Base-by-base conservation (phyloP, 2,888 invertebrate genomes). In the Meteorus colon region DNA sequence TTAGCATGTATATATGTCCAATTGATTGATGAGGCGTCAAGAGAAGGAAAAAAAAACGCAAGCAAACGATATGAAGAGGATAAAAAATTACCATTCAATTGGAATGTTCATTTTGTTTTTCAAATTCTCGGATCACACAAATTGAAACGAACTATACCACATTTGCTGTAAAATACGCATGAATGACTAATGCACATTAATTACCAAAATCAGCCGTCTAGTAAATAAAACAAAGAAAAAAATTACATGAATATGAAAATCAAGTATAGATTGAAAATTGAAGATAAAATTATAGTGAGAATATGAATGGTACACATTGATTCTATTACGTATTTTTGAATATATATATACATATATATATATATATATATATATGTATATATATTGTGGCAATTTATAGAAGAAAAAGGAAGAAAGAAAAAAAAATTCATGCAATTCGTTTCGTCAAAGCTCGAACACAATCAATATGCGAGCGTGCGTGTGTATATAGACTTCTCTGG, bases 1-100 rank as follows among this genome's bases (percentile, higher is more conserved):
- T 83, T 87, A 86, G 86, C 82, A 79, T 88, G 87, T 88, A 88
- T 84, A 88, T 88, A 88, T 88, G 87, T 87, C 86, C 82, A 88
- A 87, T 87, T 88, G 83, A 83, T 79, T 24, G 6, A 34, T 78
- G 79, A 76, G 77, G 75, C 75, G 78, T 78, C 75, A 67, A 74
- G 73, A 76, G 65, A 72, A 59, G 37, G 19, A 34, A 34, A 10
- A 63, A 34, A n/a, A 4, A 55, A 0, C 0, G 55, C 19, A n/a
- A n/a, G 1, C 34, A 31, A 8, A 63, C 16, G 6, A 16, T 34
- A n/a, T 37, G 1, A 65, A 34, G 19, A 65, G 31, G 14, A 37
- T 24, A 65, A 71, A 65, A 1, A 41, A 41, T 12, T 2, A 12
- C 12, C 8, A 41, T 41, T 41, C 41, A 41, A 75, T 16, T 24